Evolutionary conservation across 2,113 vertebrate species (phyloP).

Genomic region (Nycticebus coucang): DNA sequence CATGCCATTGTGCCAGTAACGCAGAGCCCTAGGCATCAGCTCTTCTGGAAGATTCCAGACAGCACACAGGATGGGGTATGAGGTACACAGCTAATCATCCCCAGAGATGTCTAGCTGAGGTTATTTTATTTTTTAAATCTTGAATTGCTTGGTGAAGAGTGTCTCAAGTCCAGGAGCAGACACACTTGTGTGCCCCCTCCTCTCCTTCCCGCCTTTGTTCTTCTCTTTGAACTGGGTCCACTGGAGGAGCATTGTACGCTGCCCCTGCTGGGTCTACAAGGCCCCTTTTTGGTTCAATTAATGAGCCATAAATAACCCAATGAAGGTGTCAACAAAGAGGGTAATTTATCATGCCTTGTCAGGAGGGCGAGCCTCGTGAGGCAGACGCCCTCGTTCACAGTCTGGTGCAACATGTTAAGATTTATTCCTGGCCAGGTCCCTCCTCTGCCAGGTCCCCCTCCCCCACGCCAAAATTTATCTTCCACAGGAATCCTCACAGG

Average conservation of each 20-base stretch:
- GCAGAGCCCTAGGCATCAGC: too few species aligned
- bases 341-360: slow-evolving; percentile 97
- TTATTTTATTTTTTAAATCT: not conserved
- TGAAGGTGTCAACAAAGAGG: slow-evolving; percentile 98
- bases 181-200: not conserved
- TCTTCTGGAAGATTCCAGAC: not conserved
- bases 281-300: slow-evolving; percentile 97
- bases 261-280: slow-evolving; percentile 93
- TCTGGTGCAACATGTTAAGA: slow-evolving; percentile 85
- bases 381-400: slow-evolving; percentile 88
- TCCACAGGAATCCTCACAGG: slow-evolving; percentile 92
- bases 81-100: not conserved
- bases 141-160: slow-evolving; percentile 42
- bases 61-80: not conserved
- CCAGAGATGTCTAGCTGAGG: not conserved
- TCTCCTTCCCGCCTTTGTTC: slow-evolving; percentile 71
- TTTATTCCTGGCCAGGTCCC: slow-evolving; percentile 92
- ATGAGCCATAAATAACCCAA: slow-evolving; percentile 99
- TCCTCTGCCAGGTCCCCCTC: slow-evolving; percentile 61
- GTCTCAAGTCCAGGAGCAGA: slow-evolving; percentile 49
- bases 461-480: slow-evolving; percentile 92
- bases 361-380: slow-evolving; percentile 87
- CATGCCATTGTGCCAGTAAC: fast-evolving
- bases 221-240: slow-evolving; percentile 74
- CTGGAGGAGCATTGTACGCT: slow-evolving; percentile 78